Percentiles rank a stretch among this genome's conserved stretches.
phyloP scores from a whole-genome alignment of 2,888 invertebrate genomes.

The Anoncus sp. region DNA sequence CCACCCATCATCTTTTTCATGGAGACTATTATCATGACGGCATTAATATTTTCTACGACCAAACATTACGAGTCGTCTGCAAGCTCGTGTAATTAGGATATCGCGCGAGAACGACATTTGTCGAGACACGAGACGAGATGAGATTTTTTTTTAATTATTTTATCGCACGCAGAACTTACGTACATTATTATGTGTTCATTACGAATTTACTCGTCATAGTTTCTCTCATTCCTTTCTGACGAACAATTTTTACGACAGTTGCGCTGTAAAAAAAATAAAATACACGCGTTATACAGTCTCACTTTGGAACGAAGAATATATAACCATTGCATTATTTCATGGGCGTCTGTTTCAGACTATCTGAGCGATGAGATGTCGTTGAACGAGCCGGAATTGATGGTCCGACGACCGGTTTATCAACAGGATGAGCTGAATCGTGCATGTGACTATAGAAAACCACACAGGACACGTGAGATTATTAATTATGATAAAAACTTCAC shows the following conservation, averaged over 20 bases:
- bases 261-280: slow-evolving; percentile 53
- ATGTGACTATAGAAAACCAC: slow-evolving; percentile 86
- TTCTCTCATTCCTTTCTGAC: background rate
- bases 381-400: slow-evolving; percentile 79
- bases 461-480: slow-evolving; percentile 80
- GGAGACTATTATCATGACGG: background rate
- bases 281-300: background rate
- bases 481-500: background rate
- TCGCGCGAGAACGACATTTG: slow-evolving; percentile 2
- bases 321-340: slow-evolving; percentile 18
- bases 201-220: background rate
- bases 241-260: slow-evolving; percentile 46
- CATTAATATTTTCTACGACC: background rate
- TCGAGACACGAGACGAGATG: background rate
- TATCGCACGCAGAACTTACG: background rate
- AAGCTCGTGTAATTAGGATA: background rate
- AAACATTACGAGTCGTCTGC: background rate
- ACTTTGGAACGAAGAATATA: background rate
- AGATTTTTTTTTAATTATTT: background rate
- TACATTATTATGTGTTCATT: slow-evolving; percentile 1
- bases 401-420: slow-evolving; percentile 88
- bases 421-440: slow-evolving; percentile 88
- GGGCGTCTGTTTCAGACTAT: slow-evolving; percentile 67
- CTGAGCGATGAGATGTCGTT: slow-evolving; percentile 76
- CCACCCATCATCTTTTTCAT: background rate